Evolutionary conservation across 2,113 vertebrate species (phyloP).

Genomic region (Ochotona princeps): DNA sequence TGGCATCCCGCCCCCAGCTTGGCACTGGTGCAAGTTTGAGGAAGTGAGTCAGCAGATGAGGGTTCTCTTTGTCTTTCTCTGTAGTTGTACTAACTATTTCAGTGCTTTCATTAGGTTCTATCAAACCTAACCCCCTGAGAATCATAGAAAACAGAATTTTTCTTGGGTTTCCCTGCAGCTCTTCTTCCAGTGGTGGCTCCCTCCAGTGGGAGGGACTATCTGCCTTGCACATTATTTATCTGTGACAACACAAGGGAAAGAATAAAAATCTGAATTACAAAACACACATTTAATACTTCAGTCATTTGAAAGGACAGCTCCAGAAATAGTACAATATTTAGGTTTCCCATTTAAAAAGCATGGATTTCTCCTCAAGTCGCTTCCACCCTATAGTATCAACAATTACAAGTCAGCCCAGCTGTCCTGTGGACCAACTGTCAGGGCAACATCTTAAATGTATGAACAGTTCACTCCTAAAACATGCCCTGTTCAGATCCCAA

Average conservation of each 20-base stretch:
- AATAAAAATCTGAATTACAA: neutral
- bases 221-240: neutral
- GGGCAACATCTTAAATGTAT: neutral
- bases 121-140: neutral
- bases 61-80: too few species aligned
- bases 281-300: neutral
- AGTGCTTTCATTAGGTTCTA: neutral
- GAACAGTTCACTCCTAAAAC: neutral
- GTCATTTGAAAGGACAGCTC: neutral
- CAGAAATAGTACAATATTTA: constrained; percentile 37
- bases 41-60: too few species aligned
- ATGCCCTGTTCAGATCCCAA: neutral
- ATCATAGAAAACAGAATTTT: neutral
- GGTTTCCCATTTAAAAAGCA: neutral
- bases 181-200: neutral
- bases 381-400: neutral
- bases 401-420: neutral
- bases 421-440: neutral
- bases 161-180: neutral
- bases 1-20: too few species aligned
- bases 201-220: neutral
- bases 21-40: too few species aligned
- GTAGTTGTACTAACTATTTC: neutral
- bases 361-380: neutral
- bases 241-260: neutral